These are phyloP conservation scores for Spongilla lacustris DNA, from an alignment of 37 sponge, comb jelly and placozoan species.

Conservation along the genomic window DNA sequence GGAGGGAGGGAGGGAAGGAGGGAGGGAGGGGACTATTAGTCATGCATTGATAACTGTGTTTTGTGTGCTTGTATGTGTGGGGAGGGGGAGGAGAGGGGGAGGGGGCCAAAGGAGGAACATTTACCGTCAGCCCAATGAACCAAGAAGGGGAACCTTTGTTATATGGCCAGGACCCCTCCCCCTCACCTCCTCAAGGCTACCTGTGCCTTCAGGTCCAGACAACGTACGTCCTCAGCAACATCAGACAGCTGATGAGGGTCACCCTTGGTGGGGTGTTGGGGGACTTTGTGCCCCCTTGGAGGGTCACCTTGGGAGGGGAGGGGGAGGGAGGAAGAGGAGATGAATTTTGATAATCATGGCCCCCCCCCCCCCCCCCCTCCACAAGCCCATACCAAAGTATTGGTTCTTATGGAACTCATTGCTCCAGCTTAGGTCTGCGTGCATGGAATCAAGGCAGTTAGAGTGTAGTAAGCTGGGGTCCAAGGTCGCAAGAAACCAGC, in stretches of 20 bases:
- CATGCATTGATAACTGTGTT: too few species aligned
- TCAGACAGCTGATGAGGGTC: neutral
- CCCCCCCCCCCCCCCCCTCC: too few species aligned
- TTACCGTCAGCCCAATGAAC: too few species aligned
- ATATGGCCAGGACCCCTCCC: neutral
- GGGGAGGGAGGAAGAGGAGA: too few species aligned
- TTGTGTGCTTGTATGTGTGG: neutral
- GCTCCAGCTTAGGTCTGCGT: slow-evolving; percentile 25
- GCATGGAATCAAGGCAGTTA: neutral
- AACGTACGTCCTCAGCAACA: slow-evolving; percentile 24
- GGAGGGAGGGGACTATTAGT: too few species aligned
- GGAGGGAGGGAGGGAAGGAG: too few species aligned
- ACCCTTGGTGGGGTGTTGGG: neutral
- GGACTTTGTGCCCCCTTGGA: neutral
- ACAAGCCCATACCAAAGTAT: slow-evolving; percentile 25
- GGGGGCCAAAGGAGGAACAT: neutral
- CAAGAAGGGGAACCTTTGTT: neutral
- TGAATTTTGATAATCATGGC: too few species aligned
- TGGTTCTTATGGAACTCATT: slow-evolving; percentile 35
- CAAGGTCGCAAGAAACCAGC: neutral
- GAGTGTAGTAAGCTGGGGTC: neutral
- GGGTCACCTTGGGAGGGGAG: neutral
- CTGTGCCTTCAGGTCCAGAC: slow-evolving; percentile 43
- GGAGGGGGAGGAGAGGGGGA: neutral
- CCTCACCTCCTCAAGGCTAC: slow-evolving; percentile 18